Percentiles rank a stretch among this genome's conserved stretches.
Evolutionary conservation across 2,888 invertebrate genomes (phyloP).

Genomic region (Plagodis pulveraria): DNA sequence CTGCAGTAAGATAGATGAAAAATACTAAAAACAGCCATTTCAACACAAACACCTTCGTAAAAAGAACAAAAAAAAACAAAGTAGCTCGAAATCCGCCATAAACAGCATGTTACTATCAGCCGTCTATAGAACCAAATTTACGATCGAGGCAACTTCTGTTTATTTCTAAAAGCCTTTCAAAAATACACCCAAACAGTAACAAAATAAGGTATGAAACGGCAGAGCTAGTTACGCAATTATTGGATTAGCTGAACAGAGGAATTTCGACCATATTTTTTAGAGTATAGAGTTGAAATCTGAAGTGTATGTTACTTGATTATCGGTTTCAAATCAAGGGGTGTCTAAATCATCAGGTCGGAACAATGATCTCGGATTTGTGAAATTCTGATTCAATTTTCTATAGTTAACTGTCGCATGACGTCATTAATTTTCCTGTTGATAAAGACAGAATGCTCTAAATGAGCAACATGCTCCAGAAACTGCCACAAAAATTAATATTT

Average conservation of each 20-base stretch:
- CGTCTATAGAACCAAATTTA: slow-evolving; percentile 34
- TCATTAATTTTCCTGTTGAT: no score
- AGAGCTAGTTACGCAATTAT: neutral
- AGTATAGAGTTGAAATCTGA: slow-evolving; percentile 6
- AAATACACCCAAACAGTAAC: slow-evolving; percentile 7
- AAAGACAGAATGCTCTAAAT: no score
- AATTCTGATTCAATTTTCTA: slow-evolving; percentile 6
- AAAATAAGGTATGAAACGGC: slow-evolving; percentile 3
- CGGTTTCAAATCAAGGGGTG: slow-evolving; percentile 23
- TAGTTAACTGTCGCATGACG: no score
- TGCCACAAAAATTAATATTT: no score
- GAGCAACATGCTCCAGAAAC: no score
- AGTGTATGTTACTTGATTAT: slow-evolving; percentile 11
- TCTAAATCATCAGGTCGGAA: slow-evolving; percentile 30
- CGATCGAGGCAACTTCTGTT: slow-evolving; percentile 24
- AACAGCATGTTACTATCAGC: slow-evolving; percentile 32
- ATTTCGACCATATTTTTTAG: slow-evolving; percentile 7
- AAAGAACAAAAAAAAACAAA: slow-evolving; percentile 21
- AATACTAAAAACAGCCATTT: slow-evolving; percentile 1
- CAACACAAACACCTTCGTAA: slow-evolving; percentile 15
- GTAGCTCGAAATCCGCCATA: slow-evolving; percentile 24
- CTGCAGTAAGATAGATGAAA: no score
- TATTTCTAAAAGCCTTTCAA: slow-evolving; percentile 8
- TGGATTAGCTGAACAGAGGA: neutral
- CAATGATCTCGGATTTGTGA: slow-evolving; percentile 24